A percentile compares a stretch with the other conserved stretches of the same genome.
These are phyloP conservation scores for Agrochola circellaris DNA, from an alignment of 2,888 invertebrate genomes.

Conservation along the genomic window DNA sequence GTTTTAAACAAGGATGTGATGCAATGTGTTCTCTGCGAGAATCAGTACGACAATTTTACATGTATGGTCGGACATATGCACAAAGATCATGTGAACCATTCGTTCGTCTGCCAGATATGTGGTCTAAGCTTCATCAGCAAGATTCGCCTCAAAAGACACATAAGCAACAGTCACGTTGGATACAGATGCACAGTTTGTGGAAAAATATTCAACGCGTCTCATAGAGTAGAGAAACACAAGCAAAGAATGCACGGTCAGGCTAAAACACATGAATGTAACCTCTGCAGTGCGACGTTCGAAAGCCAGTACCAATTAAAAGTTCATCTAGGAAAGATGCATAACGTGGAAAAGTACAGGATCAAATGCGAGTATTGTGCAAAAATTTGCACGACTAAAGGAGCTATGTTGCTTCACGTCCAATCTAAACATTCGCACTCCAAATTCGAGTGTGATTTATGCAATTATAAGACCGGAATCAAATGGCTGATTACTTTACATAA, in stretches of 20 bases:
- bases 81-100: constrained; percentile 78
- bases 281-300: constrained; percentile 76
- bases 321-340: constrained; percentile 83
- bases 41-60: constrained; percentile 77
- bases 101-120: constrained; percentile 82
- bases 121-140: constrained; percentile 79
- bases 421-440: constrained; percentile 83
- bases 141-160: constrained; percentile 78
- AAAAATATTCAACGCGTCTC: constrained; percentile 81
- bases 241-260: constrained; percentile 75
- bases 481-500: constrained; percentile 85
- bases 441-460: constrained; percentile 81
- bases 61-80: constrained; percentile 82
- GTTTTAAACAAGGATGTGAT: constrained; percentile 73
- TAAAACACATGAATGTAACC: constrained; percentile 73
- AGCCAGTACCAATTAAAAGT: constrained; percentile 81
- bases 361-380: constrained; percentile 86
- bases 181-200: constrained; percentile 81
- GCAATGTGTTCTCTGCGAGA: constrained; percentile 77
- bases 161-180: constrained; percentile 75
- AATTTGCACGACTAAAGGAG: constrained; percentile 87
- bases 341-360: constrained; percentile 81
- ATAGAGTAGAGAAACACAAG: constrained; percentile 79
- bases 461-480: constrained; percentile 80
- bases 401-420: constrained; percentile 88